These are phyloP conservation scores for Nesoenas mayeri DNA, from an alignment of 2,113 vertebrate species.

Conservation along the genomic window DNA sequence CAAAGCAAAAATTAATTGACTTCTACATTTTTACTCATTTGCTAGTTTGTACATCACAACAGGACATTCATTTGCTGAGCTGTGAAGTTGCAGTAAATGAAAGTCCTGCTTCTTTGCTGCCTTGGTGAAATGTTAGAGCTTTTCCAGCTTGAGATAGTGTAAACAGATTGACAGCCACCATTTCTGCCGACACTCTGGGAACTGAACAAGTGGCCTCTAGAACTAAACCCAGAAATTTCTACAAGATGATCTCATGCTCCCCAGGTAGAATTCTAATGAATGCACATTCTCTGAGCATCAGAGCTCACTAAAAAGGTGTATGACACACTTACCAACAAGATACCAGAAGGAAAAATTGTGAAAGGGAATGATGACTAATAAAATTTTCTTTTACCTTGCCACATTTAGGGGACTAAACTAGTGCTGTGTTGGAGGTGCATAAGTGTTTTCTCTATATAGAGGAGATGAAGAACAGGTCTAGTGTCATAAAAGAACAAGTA, in stretches of 20 bases:
- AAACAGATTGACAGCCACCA: background rate
- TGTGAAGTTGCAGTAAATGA: background rate
- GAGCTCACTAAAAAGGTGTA: background rate
- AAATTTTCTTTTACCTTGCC: background rate
- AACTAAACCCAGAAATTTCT: background rate
- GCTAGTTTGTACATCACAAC: rapidly evolving
- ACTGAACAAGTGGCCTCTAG: background rate
- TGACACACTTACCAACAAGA: background rate
- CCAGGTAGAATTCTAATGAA: background rate
- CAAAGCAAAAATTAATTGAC: background rate
- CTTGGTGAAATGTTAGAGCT: background rate
- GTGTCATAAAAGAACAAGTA: background rate
- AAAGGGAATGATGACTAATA: background rate
- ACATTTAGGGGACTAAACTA: background rate
- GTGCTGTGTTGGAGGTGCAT: background rate
- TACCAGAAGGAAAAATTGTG: background rate
- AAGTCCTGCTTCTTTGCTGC: background rate
- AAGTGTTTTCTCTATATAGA: background rate
- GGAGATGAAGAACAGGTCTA: background rate
- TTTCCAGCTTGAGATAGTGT: background rate
- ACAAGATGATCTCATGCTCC: background rate
- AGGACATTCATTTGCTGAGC: background rate
- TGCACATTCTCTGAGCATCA: rapidly evolving
- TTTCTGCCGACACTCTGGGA: background rate
- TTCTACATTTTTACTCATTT: background rate